Evolutionary conservation across 2,797 vertebrate species (phyloP).

Genomic region (Muscicapa comitata): DNA sequence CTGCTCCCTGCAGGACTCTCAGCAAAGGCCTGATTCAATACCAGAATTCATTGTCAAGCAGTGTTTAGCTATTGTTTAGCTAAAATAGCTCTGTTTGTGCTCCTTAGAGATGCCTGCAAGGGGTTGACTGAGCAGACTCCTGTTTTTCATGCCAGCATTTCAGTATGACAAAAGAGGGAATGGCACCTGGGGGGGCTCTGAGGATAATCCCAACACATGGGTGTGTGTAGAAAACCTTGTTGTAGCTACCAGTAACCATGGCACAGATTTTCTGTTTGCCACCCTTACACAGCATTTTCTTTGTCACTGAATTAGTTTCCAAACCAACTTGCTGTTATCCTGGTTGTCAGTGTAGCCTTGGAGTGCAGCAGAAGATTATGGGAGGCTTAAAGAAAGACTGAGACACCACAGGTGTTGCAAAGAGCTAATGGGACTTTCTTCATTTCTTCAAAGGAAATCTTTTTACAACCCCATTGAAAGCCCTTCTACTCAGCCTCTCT

Average conservation of each 20-base stretch:
- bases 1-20: background rate
- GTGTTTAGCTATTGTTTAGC: background rate
- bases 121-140: background rate
- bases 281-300: background rate
- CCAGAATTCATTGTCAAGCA: background rate
- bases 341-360: background rate
- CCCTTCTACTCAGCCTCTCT: background rate
- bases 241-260: slow-evolving; percentile 33
- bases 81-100: background rate
- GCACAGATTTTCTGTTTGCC: background rate
- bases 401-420: background rate
- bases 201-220: background rate
- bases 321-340: background rate
- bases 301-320: background rate
- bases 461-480: background rate
- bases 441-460: background rate
- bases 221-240: background rate
- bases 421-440: background rate
- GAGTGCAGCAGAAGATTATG: background rate
- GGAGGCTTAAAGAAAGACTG: background rate
- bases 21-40: background rate
- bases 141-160: background rate
- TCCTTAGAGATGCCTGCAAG: background rate
- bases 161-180: background rate
- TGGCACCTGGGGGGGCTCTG: background rate